Evolutionary conservation across 2,113 vertebrate species (phyloP), one percentile per base, ranked within the genome.

Genomic region (Saccopteryx bilineata): DNA sequence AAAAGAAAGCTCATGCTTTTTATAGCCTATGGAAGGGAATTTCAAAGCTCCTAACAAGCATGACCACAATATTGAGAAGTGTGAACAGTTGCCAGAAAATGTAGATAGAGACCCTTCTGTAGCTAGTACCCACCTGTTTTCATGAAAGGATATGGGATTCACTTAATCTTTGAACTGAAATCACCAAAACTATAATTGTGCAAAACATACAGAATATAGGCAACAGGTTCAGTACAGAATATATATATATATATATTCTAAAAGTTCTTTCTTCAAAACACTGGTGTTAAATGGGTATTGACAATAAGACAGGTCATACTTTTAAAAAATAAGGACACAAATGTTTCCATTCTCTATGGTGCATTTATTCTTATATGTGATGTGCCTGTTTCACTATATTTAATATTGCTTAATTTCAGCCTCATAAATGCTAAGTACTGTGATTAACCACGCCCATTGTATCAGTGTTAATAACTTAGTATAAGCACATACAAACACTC

Each of bases 321-420:
- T 46, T 48, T 54, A 19, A 52, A 76, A 95, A 90, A 88, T 14
- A 46, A 75, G 75, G 33, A 78, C 48, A 69, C 17, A 83, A 65
- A 86, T 85, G 84, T 33, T 91, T 88, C 54, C 33, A 3, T 58
- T 91, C 56, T 58, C 56, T 89, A 19, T 74, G 65, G 24, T 23
- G 48, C 54, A 75, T 68, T 89, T 65, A 82, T 26, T 94, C 50
- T 54, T 61, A 72, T 4, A 65, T 39, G 26, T 48, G 80, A 88
- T 4, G 56, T 8, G 28, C 14, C 65, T 74, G 24, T 65, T 46
- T 68, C 50, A 87, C 56, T 12, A 10, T 65, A 39, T 60, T 89
- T 89, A 85, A 90, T 39, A 93, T n/a, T 48, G 17, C 85, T 96
- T 82, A 90, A 90, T 76, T 92, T 84, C 56, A 93, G 58, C 66